phyloP scores from a whole-genome alignment of 2,113 vertebrate species.

The Sterrhoptilus dennistouni region DNA sequence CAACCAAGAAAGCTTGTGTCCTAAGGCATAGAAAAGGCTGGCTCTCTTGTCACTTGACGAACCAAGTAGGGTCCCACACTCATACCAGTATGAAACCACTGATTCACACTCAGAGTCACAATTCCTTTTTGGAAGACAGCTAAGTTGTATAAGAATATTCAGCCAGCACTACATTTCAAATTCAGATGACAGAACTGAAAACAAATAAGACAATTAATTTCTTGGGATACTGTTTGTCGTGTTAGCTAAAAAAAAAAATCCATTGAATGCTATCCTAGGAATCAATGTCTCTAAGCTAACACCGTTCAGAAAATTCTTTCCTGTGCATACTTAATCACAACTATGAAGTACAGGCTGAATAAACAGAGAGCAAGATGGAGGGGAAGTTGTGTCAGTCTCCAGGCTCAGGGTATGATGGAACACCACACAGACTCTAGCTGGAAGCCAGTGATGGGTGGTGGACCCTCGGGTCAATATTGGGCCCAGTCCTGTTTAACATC shows the following conservation, averaged over 20 bases:
- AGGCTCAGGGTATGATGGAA: background rate
- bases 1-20: background rate
- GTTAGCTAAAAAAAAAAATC: background rate
- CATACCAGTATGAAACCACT: background rate
- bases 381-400: background rate
- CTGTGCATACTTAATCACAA: background rate
- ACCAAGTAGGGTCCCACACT: background rate
- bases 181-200: background rate
- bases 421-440: background rate
- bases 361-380: background rate
- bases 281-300: background rate
- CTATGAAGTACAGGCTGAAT: background rate
- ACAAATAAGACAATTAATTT: background rate
- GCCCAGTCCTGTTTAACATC: background rate
- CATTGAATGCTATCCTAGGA: background rate
- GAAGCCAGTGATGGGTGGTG: background rate
- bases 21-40: background rate
- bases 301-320: background rate
- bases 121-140: background rate
- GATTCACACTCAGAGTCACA: background rate
- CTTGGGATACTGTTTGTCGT: background rate
- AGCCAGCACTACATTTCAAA: background rate
- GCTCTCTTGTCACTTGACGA: background rate
- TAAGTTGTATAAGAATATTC: background rate
- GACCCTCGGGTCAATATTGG: background rate